Percentiles rank a stretch among this genome's conserved stretches.
phyloP scores from a whole-genome alignment of 2,888 invertebrate genomes.

The Vesta saturnalis region DNA sequence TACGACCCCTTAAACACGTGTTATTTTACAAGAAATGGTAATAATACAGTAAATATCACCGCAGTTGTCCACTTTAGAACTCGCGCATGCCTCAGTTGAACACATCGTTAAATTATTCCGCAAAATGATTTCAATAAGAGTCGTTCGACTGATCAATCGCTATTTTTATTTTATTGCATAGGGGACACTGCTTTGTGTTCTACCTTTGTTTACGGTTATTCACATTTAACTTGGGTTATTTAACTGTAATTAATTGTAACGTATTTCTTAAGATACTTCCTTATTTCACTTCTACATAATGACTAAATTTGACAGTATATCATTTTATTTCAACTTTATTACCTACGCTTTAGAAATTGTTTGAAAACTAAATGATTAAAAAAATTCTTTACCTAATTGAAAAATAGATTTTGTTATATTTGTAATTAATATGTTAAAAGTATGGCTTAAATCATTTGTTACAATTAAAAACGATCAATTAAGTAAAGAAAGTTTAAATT shows the following conservation, averaged over 20 bases:
- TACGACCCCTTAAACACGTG: conserved; percentile 23
- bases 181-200: conserved; percentile 41
- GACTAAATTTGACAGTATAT: background rate
- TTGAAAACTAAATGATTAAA: background rate
- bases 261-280: conserved; percentile 30
- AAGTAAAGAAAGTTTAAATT: too few species aligned
- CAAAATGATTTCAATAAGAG: conserved; percentile 57
- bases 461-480: too few species aligned
- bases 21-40: conserved; percentile 21
- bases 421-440: background rate
- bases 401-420: background rate
- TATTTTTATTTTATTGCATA: conserved; percentile 50
- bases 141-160: conserved; percentile 58
- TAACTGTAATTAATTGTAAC: conserved; percentile 40
- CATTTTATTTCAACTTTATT: background rate
- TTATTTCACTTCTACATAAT: conserved; percentile 12
- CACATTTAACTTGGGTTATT: conserved; percentile 37
- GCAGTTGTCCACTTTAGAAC: conserved; percentile 36
- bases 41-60: conserved; percentile 39
- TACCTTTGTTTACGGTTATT: conserved; percentile 43
- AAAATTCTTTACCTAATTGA: background rate
- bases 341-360: background rate
- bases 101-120: conserved; percentile 62
- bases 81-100: conserved; percentile 37
- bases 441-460: too few species aligned